Evolutionary conservation across 2,888 invertebrate genomes (phyloP).

Genomic region (Hermaeophaga mercurialis): DNA sequence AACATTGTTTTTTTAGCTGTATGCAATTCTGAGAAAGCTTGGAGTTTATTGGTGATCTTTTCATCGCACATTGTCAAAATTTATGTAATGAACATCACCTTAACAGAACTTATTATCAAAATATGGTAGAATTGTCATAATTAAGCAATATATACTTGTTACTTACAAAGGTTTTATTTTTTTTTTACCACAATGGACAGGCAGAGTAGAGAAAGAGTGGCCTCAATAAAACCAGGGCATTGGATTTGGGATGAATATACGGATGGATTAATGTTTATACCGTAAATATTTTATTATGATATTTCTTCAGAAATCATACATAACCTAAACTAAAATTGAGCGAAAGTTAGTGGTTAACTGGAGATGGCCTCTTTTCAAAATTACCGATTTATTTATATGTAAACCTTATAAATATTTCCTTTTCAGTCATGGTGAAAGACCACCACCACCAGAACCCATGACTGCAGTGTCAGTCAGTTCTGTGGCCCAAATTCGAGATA

Average conservation of each 20-base stretch:
- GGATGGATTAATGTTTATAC: slow-evolving; percentile 38
- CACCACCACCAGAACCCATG: neutral
- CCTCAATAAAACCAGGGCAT: slow-evolving; percentile 52
- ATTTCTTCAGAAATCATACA: neutral
- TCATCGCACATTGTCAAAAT: slow-evolving; percentile 40
- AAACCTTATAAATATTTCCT: too few species aligned
- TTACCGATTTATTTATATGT: too few species aligned
- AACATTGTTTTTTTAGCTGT: slow-evolving; percentile 32
- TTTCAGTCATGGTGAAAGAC: slow-evolving; percentile 7
- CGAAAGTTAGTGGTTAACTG: too few species aligned
- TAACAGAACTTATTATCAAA: slow-evolving; percentile 11
- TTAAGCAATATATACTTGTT: slow-evolving; percentile 14
- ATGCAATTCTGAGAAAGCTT: slow-evolving; percentile 44
- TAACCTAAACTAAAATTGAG: too few species aligned
- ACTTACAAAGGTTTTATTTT: slow-evolving; percentile 1
- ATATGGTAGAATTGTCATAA: slow-evolving; percentile 13
- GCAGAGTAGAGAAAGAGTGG: slow-evolving; percentile 1
- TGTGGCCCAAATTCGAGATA: slow-evolving; percentile 23
- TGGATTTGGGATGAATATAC: slow-evolving; percentile 52
- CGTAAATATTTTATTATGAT: slow-evolving; percentile 29
- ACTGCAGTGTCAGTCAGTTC: neutral
- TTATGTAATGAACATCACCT: slow-evolving; percentile 32
- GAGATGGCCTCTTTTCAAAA: too few species aligned
- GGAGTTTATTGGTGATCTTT: slow-evolving; percentile 47
- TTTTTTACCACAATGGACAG: neutral